Evolutionary conservation across 2,888 invertebrate species (phyloP), one percentile per base, ranked within the genome.

Genomic region (Beris chalybata): DNA sequence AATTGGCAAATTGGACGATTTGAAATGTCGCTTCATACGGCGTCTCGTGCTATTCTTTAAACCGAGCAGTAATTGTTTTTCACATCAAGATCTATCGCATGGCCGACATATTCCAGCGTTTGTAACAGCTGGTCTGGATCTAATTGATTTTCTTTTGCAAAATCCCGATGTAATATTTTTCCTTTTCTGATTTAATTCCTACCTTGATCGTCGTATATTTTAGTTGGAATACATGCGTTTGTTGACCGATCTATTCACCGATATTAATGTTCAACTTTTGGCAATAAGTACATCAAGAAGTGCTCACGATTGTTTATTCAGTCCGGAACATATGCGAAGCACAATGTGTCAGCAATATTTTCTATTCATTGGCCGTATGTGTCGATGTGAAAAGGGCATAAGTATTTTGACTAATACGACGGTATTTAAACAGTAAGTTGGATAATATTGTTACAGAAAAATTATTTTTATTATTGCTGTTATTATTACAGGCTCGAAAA

Each of bases 271-370:
- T 29, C 91, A 93, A 75, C 85, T 94, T 64, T 83, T 85, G 70
- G 87, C 89, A 11, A 89, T 94, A 56, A 86, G 87, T 53, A 86
- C 86, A 3, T 86, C 89, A 2, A 85, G 87, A 72, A 89, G 89
- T 71, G 92, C 92, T 0, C 92, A 93, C 76, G 93, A 93, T 76
- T 93, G 93, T 72, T 82, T 94, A 22, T 92, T 95, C 75, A 93
- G 93, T 78, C 95, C 95, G 1, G 89, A 91, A 72, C 91, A 92
- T 77, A 89, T 95, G 86, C 86, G 89, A 73, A 92, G 89, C 74
- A 94, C 95, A 0, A 90, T 94, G 83, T 93, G 94, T 77, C 95
- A 95, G 79, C 91, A 92, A 83, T 97, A 97, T 83, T 97, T 97
- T 81, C 85, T 97, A 53, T 92, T 95, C 77, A 87, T 97, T 70